Evolutionary conservation across 2,113 vertebrate species (phyloP).

Genomic region (Ailuropoda melanoleuca): DNA sequence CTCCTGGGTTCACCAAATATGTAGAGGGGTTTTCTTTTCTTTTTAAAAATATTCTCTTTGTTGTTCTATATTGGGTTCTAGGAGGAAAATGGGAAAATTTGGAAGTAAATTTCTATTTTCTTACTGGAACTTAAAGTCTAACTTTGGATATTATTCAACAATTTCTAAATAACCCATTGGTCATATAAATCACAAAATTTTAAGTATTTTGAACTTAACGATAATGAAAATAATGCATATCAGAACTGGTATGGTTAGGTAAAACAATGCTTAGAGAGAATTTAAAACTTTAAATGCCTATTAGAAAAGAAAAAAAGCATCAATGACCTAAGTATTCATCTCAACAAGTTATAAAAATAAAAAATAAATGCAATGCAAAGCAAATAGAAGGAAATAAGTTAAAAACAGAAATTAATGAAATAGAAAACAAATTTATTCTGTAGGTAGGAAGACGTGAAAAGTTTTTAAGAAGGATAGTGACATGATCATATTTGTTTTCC

Average conservation of each 20-base stretch:
- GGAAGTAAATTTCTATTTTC: constrained; percentile 23
- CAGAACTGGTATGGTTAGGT: constrained; percentile 21
- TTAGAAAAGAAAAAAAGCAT: constrained; percentile 15
- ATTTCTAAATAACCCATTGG: constrained; percentile 22
- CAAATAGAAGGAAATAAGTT: constrained; percentile 46
- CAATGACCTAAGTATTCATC: constrained; percentile 32
- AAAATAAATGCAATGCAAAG: constrained; percentile 46
- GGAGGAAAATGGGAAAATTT: constrained; percentile 27
- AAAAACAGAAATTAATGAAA: constrained; percentile 43
- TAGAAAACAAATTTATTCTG: constrained; percentile 49
- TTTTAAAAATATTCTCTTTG: constrained; percentile 20
- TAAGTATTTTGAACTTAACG: constrained; percentile 34
- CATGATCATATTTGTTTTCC: constrained; percentile 79
- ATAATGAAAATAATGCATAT: constrained; percentile 30
- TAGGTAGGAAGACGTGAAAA: constrained; percentile 52
- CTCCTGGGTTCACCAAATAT: constrained; percentile 15
- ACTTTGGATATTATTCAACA: constrained; percentile 41
- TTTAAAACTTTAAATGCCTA: constrained; percentile 43
- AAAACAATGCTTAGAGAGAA: constrained; percentile 46
- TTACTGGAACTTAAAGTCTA: constrained; percentile 44
- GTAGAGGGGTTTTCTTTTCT: not conserved
- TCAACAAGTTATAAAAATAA: constrained; percentile 52
- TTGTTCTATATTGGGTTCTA: constrained; percentile 30
- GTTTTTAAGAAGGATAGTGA: constrained; percentile 74
- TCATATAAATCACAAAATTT: constrained; percentile 23